Conservation (phyloP, 2,888 invertebrate genomes). For the Caenorhabditis wallacei region DNA sequence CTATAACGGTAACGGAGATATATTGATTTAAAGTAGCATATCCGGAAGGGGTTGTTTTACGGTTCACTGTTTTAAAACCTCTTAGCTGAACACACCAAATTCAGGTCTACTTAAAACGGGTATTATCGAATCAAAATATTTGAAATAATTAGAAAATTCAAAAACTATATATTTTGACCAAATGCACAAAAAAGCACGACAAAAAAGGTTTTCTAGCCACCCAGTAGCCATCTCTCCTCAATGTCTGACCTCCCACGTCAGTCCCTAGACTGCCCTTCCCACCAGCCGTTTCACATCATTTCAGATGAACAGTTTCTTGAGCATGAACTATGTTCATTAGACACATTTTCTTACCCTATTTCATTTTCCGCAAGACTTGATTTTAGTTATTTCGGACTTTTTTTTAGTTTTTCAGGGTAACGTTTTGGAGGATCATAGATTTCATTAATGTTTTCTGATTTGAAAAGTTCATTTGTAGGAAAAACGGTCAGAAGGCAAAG, state of each 20-base stretch:
- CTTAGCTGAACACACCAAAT: too few relatives aligned
- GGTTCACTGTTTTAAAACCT: too few relatives aligned
- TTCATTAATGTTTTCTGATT: not conserved
- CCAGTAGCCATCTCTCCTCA: not conserved
- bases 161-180: not conserved
- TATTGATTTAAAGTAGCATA: too few relatives aligned
- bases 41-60: too few relatives aligned
- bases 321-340: constrained; percentile 5
- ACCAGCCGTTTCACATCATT: not conserved
- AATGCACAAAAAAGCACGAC: not conserved
- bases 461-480: not conserved
- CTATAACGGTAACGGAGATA: too few relatives aligned
- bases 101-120: too few relatives aligned
- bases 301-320: constrained; percentile 2
- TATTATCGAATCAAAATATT: too few relatives aligned
- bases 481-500: not conserved
- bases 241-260: constrained; percentile 24
- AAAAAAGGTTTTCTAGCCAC: not conserved
- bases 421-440: not conserved
- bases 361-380: not conserved
- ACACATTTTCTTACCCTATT: not conserved
- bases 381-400: not conserved
- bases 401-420: not conserved
- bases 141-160: not conserved
- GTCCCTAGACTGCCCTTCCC: not conserved